Conservation (phyloP, 2,797 vertebrate genomes). For the Pangasius krempfi region DNA sequence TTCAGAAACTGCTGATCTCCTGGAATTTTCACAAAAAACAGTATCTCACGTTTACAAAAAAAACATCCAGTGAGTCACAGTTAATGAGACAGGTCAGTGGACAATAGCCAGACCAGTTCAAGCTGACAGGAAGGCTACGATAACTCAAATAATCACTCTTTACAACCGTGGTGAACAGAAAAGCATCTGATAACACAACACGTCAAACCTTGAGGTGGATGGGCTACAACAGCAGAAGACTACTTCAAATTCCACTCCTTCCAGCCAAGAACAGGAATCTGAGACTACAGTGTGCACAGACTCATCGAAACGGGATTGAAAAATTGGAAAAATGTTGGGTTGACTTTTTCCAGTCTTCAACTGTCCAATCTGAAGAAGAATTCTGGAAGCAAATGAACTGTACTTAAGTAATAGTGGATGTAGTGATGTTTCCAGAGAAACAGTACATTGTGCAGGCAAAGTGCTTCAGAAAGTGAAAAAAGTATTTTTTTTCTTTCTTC, state of each 20-base stretch:
- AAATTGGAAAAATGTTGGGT: no score
- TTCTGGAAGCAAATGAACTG: neutral
- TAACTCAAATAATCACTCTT: neutral
- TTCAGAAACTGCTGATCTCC: constrained; percentile 1
- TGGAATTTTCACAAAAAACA: neutral
- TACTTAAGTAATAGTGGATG: neutral
- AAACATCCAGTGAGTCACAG: neutral
- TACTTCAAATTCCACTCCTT: neutral
- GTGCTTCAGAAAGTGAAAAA: neutral
- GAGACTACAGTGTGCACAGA: neutral
- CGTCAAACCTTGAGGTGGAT: neutral
- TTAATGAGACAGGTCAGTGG: neutral
- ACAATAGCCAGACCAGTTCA: neutral
- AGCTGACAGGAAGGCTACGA: neutral
- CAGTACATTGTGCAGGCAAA: neutral
- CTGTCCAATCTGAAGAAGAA: neutral
- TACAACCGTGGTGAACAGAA: neutral
- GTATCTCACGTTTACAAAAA: neutral
- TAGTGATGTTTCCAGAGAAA: neutral
- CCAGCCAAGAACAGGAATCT: neutral
- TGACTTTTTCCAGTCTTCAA: neutral
- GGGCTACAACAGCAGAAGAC: neutral
- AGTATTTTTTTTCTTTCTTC: neutral
- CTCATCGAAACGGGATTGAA: neutral
- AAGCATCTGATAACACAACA: neutral